phyloP scores from a whole-genome alignment of 2,888 invertebrate genomes.

The Dioctria linearis region DNA sequence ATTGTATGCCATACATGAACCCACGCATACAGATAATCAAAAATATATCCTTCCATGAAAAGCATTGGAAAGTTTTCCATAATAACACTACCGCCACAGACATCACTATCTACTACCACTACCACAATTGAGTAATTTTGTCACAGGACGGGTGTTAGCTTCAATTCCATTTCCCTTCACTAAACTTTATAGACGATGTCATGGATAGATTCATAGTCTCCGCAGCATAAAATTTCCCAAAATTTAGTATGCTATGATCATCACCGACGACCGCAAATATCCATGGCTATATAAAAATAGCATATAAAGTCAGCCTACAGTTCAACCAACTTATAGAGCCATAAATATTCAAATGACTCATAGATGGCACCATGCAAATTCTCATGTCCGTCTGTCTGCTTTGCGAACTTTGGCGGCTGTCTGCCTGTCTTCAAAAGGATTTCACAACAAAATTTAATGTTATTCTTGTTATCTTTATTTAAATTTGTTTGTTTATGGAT shows the following conservation, averaged over 20 bases:
- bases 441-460: too few relatives aligned
- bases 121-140: neutral
- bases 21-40: too few relatives aligned
- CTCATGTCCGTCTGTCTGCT: neutral
- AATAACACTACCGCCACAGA: too few relatives aligned
- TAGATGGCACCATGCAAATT: slow-evolving; percentile 42
- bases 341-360: slow-evolving; percentile 52
- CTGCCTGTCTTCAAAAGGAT: too few relatives aligned
- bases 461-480: too few relatives aligned
- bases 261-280: slow-evolving; percentile 9
- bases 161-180: neutral
- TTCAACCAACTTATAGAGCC: slow-evolving; percentile 1
- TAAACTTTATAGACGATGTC: too few relatives aligned
- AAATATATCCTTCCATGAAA: too few relatives aligned
- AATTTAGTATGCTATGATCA: neutral
- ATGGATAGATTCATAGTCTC: neutral
- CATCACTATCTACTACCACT: too few relatives aligned
- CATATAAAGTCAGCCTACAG: slow-evolving; percentile 9
- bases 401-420: neutral
- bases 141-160: neutral
- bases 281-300: slow-evolving; percentile 14
- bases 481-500: too few relatives aligned
- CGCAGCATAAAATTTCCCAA: neutral
- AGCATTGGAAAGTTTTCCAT: too few relatives aligned
- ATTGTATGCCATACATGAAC: neutral